phyloP scores from a whole-genome alignment of 1,140 invertebrate genomes.

The Cecropterus lyciades region DNA sequence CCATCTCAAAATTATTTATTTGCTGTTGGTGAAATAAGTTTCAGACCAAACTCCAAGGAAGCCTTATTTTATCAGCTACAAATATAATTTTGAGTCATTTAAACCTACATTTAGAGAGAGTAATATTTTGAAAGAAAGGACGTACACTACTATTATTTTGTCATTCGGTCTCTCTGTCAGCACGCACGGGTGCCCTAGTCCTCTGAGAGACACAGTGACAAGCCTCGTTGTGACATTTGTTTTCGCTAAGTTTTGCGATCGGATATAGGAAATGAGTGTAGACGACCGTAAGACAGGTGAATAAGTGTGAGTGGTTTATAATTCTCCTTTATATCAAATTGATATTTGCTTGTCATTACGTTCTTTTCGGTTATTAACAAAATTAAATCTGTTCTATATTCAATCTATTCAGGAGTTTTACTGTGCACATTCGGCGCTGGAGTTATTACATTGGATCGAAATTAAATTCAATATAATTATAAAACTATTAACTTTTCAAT shows the following conservation, averaged over 20 bases:
- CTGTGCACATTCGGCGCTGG: too few relatives aligned
- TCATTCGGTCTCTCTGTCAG: background rate
- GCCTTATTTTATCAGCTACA: too few relatives aligned
- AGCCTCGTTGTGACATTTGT: slow-evolving; percentile 15
- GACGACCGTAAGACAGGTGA: slow-evolving; percentile 3
- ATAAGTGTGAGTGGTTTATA: background rate
- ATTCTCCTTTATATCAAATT: background rate
- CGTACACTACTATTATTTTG: slow-evolving; percentile 5
- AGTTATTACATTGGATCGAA: too few relatives aligned
- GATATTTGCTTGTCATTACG: too few relatives aligned
- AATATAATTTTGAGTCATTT: background rate
- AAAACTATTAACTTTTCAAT: too few relatives aligned
- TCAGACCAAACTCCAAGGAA: too few relatives aligned
- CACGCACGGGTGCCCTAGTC: slow-evolving; percentile 15
- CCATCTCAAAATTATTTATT: too few relatives aligned
- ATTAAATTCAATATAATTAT: too few relatives aligned
- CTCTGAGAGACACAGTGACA: slow-evolving; percentile 2
- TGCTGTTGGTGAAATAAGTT: too few relatives aligned
- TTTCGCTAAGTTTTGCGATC: slow-evolving; percentile 8
- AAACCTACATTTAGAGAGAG: background rate
- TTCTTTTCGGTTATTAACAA: too few relatives aligned
- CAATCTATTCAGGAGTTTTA: too few relatives aligned
- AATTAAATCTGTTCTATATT: too few relatives aligned
- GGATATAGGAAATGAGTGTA: slow-evolving; percentile 9
- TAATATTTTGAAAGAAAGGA: slow-evolving; percentile 1